Percentiles rank a stretch among this genome's conserved stretches.
phyloP scores from a whole-genome alignment of 2,888 invertebrate genomes.

The Sesia bembeciformis region DNA sequence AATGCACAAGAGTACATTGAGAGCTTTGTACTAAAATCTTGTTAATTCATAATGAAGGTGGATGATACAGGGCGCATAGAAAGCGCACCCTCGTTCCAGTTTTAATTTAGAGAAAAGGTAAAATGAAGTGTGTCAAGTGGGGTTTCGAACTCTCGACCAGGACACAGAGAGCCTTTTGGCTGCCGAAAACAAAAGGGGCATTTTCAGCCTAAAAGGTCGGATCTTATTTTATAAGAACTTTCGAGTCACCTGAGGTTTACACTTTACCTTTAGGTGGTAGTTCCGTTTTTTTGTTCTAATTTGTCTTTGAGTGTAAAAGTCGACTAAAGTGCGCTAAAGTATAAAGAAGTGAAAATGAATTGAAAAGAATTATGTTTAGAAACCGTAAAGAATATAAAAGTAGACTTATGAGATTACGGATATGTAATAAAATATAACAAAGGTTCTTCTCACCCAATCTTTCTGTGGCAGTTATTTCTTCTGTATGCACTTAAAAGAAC shows the following conservation, averaged over 20 bases:
- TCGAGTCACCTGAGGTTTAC: slow-evolving; percentile 49
- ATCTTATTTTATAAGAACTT: slow-evolving; percentile 31
- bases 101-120: slow-evolving; percentile 62
- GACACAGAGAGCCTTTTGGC: slow-evolving; percentile 49
- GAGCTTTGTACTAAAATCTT: slow-evolving; percentile 9
- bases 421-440: too few species aligned
- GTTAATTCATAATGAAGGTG: slow-evolving; percentile 39
- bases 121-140: slow-evolving; percentile 68
- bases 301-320: too few species aligned
- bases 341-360: too few species aligned
- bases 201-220: slow-evolving; percentile 14
- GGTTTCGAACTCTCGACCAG: slow-evolving; percentile 50
- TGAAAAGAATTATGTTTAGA: too few species aligned
- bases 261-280: slow-evolving; percentile 13
- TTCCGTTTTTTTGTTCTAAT: not conserved
- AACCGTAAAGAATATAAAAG: too few species aligned
- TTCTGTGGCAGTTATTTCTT: not conserved
- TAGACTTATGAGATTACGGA: too few species aligned
- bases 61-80: slow-evolving; percentile 38
- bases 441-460: too few species aligned
- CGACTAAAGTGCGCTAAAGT: too few species aligned
- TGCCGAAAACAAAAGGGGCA: slow-evolving; percentile 59
- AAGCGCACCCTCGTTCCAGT: slow-evolving; percentile 44
- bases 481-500: slow-evolving; percentile 22
- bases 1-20: too few species aligned